phyloP scores from a whole-genome alignment of 2,888 invertebrate species.

The Myopa tessellatipennis region DNA sequence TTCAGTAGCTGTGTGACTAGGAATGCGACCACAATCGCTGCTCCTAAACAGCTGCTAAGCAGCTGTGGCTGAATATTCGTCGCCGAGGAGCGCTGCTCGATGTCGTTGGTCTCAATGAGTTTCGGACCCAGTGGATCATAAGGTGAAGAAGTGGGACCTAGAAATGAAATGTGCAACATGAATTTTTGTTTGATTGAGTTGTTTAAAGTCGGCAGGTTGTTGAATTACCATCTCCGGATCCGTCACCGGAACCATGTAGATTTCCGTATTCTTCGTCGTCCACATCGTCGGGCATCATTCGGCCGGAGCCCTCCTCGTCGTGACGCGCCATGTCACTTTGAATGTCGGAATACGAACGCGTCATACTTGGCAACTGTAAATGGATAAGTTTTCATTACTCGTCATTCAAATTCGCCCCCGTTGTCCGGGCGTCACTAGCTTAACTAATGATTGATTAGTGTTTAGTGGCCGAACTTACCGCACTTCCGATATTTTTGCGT shows the following conservation, averaged over 20 bases:
- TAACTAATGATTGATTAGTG: neutral
- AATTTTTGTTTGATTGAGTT: neutral
- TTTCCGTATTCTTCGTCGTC: conserved; percentile 64
- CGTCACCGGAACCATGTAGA: conserved; percentile 65
- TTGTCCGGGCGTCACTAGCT: too few relatives aligned
- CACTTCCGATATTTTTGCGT: conserved; percentile 64
- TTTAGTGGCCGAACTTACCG: conserved; percentile 54
- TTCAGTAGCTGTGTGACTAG: conserved; percentile 57
- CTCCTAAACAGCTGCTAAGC: conserved; percentile 22
- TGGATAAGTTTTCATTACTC: too few relatives aligned
- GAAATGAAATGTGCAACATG: neutral
- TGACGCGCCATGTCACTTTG: conserved; percentile 67
- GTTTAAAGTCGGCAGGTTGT: too few relatives aligned
- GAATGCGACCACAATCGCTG: conserved; percentile 47
- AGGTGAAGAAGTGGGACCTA: conserved; percentile 49
- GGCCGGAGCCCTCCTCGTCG: conserved; percentile 65
- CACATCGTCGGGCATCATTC: conserved; percentile 58
- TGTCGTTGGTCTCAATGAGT: conserved; percentile 48
- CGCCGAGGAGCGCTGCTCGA: conserved; percentile 48
- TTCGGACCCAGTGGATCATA: conserved; percentile 55
- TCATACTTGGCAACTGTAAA: conserved; percentile 59
- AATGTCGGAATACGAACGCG: conserved; percentile 63
- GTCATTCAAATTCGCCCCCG: too few relatives aligned
- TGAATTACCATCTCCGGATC: conserved; percentile 62
- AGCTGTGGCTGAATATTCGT: conserved; percentile 40